Conservation (phyloP, 2,888 invertebrate genomes). For the Byasa hedistus region DNA sequence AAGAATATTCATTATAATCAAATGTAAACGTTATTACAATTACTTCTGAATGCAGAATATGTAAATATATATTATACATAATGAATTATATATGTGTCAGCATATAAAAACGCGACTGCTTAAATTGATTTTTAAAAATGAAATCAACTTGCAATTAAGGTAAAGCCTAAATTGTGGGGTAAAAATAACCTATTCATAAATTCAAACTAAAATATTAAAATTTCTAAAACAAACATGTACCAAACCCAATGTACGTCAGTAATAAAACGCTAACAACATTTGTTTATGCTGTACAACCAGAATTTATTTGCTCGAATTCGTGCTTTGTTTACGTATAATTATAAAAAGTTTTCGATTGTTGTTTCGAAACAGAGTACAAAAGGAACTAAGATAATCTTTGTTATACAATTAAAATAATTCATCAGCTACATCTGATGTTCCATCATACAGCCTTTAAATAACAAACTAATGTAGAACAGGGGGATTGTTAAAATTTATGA, state of each 20-base stretch:
- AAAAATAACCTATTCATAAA: conserved; percentile 8
- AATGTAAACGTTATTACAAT: no score
- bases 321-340: conserved; percentile 14
- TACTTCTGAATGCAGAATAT: neutral
- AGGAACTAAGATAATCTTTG: neutral
- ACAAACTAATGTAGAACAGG: neutral
- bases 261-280: conserved; percentile 23
- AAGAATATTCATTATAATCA: no score
- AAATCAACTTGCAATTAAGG: neutral
- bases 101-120: no score
- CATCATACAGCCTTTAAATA: neutral
- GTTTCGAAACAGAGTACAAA: neutral
- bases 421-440: neutral
- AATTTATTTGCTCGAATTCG: conserved; percentile 19
- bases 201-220: conserved; percentile 9
- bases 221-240: conserved; percentile 22
- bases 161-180: neutral
- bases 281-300: conserved; percentile 23
- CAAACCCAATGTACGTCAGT: conserved; percentile 20
- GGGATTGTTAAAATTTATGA: conserved; percentile 5
- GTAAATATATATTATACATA: no score
- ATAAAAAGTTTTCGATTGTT: conserved; percentile 12
- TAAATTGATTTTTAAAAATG: neutral
- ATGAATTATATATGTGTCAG: no score
- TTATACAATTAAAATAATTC: neutral